Evolutionary conservation across 1,140 invertebrate species (phyloP).

Genomic region (Tetramorium parvispinum): DNA sequence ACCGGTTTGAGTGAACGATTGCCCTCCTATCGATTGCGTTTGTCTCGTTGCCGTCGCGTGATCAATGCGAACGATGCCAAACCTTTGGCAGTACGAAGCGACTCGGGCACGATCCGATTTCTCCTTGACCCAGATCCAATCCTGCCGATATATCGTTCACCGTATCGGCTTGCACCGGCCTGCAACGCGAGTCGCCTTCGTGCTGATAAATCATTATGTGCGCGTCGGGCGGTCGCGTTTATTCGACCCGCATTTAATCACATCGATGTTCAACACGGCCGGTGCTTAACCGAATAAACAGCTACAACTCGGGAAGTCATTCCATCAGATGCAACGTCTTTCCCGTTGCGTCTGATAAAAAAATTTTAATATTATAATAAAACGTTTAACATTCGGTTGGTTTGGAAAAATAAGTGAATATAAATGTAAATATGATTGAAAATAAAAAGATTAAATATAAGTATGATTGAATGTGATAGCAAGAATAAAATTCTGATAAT

Average conservation of each 20-base stretch:
- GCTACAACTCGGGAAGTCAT: not conserved
- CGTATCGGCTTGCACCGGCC: conserved; percentile 55
- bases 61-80: conserved; percentile 71
- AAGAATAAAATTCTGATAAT: not conserved
- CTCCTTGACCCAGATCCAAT: conserved; percentile 76
- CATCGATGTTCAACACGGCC: conserved; percentile 32
- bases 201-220: conserved; percentile 59
- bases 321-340: not conserved
- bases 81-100: conserved; percentile 67
- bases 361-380: not conserved
- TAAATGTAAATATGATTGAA: not conserved
- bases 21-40: conserved; percentile 60
- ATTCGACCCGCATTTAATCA: conserved; percentile 51
- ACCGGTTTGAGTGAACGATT: conserved; percentile 11
- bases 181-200: conserved; percentile 57
- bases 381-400: not conserved
- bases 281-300: conserved; percentile 42
- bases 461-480: not conserved
- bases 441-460: no score
- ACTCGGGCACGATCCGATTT: conserved; percentile 69
- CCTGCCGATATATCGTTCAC: conserved; percentile 65
- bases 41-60: conserved; percentile 65
- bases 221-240: conserved; percentile 48
- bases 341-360: not conserved
- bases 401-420: not conserved